A percentile compares a stretch with the other conserved stretches of the same genome.
These are phyloP conservation scores for Gambusia affinis DNA, from an alignment of 2,113 vertebrate genomes.

Conservation along the genomic window DNA sequence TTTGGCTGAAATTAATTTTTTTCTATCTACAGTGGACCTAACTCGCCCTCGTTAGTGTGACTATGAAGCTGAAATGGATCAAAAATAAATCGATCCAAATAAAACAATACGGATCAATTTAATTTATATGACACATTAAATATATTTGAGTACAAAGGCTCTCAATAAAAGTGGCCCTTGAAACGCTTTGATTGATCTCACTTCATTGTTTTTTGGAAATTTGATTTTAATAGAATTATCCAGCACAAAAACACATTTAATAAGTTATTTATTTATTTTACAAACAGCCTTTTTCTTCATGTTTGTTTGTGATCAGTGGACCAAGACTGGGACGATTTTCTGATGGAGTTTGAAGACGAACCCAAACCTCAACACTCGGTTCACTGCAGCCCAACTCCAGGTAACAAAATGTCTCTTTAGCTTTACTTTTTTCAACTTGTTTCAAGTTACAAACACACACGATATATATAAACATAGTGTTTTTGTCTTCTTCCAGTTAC, in stretches of 20 bases:
- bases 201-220: neutral
- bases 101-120: too few species aligned
- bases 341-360: conserved; percentile 90
- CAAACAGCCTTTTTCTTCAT: too few species aligned
- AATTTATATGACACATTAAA: too few species aligned
- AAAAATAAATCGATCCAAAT: too few species aligned
- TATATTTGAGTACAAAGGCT: too few species aligned
- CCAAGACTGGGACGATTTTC: conserved; percentile 88
- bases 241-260: neutral
- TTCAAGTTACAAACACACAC: too few species aligned
- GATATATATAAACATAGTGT: too few species aligned
- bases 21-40: too few species aligned
- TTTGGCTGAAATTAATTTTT: too few species aligned
- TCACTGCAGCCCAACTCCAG: conserved; percentile 91
- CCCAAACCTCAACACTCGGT: conserved; percentile 85
- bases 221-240: neutral
- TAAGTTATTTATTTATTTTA: neutral
- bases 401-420: conserved; percentile 64
- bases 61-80: too few species aligned
- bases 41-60: too few species aligned
- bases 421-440: neutral
- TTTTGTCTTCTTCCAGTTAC: too few species aligned
- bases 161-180: neutral
- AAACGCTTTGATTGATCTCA: neutral
- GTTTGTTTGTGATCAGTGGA: conserved; percentile 67